These are phyloP conservation scores for Lynx canadensis DNA, from an alignment of 2,113 vertebrate species.

Conservation along the genomic window DNA sequence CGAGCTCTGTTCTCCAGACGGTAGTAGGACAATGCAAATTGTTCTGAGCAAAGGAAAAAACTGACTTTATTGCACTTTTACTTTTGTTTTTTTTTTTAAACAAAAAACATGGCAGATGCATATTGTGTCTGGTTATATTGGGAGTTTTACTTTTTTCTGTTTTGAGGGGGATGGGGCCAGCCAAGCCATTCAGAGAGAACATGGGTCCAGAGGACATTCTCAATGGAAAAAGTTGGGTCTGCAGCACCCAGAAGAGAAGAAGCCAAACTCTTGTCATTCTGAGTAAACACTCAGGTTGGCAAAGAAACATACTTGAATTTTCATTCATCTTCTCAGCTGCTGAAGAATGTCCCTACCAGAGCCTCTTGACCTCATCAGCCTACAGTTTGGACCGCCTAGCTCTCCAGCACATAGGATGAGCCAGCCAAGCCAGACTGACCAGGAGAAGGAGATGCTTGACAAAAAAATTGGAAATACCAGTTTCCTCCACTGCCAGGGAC, in stretches of 20 bases:
- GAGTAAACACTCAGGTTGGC: constrained; percentile 68
- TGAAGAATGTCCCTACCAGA: constrained; percentile 77
- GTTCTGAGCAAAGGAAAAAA: constrained; percentile 80
- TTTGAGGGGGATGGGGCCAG: constrained; percentile 70
- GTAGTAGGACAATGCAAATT: constrained; percentile 82
- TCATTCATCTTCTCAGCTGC: constrained; percentile 80
- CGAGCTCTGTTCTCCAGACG: constrained; percentile 71
- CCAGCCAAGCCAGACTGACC: constrained; percentile 51
- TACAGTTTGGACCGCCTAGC: not conserved
- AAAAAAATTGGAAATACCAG: not conserved
- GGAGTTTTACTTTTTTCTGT: constrained; percentile 71
- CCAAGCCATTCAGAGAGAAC: constrained; percentile 77
- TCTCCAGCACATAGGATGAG: constrained; percentile 12
- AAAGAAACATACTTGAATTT: constrained; percentile 88
- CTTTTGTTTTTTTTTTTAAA: constrained; percentile 65
- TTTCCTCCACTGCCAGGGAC: constrained; percentile 60
- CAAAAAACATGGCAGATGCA: constrained; percentile 84
- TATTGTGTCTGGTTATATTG: constrained; percentile 84
- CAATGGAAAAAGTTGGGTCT: constrained; percentile 22
- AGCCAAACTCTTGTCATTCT: constrained; percentile 79
- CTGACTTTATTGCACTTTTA: constrained; percentile 89
- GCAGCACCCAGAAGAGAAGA: constrained; percentile 66
- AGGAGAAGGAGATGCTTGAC: constrained; percentile 58
- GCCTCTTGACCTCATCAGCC: constrained; percentile 72
- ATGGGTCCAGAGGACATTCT: constrained; percentile 76